Evolutionary conservation across 2,113 vertebrate species (phyloP), one percentile per base, ranked within the genome.

Genomic region (Tyrannus savana): DNA sequence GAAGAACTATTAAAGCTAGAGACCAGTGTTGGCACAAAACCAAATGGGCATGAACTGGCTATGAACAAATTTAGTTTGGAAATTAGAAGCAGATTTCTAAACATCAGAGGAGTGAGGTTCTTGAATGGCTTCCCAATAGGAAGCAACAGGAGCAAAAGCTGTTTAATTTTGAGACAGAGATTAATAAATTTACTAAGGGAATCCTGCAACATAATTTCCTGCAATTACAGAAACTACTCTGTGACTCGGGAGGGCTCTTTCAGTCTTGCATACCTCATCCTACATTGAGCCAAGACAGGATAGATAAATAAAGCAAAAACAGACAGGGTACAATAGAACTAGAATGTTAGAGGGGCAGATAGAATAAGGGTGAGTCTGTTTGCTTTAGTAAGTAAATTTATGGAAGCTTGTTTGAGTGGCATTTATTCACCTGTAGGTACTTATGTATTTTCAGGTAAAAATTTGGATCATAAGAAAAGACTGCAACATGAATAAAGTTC

Each of bases 21-120:
- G 47, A 88, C 23, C 42, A 63, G 3, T 7, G 5, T 28, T 93
- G 84, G 91, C 83, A 93, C 50, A 84, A 87, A 89, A 71, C 8
- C 47, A 93, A 90, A 89, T 75, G 33, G 80, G 87, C 69, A 94
- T 10, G 25, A 94, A 89, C 12, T 30, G 52, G 42, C 77, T 77
- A 91, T 0, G 19, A 95, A 89, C 19, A 84, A 87, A 81, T 78
- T 84, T 67, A 23, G 12, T 71, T 72, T 91, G 69, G 42, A 94
- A 95, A 95, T 93, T 52, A 74, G 76, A 89, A 89, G 60, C 76
- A 92, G 68, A 87, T 87, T 95, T 95, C 71, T 71, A 90, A 90
- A 86, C 31, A 85, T 52, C 67, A 74, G 47, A 93, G 42, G 9
- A 95, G 52, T 28, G 22, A 95, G 25, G 24, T 64, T 89, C 52